Evolutionary conservation across 2,888 invertebrate species (phyloP).

Genomic region (Ceramica pisi): DNA sequence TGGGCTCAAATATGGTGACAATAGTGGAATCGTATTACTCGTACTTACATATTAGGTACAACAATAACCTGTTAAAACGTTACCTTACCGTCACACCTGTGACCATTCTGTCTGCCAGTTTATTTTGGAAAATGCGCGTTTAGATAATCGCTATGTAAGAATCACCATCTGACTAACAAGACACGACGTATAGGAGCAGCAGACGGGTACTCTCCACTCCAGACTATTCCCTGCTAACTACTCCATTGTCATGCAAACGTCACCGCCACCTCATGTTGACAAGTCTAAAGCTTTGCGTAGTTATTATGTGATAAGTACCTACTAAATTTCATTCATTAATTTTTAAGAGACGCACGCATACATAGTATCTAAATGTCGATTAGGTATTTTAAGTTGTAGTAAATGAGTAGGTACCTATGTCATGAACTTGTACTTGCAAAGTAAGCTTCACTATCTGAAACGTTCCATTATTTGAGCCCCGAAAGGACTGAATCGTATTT

Average conservation of each 20-base stretch:
- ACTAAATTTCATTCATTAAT: slow-evolving; percentile 17
- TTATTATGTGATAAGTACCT: not conserved
- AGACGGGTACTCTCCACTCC: not conserved
- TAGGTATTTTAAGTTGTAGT: too few relatives aligned
- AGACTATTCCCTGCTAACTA: slow-evolving; percentile 20
- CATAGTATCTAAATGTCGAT: too few relatives aligned
- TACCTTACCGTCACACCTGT: not conserved
- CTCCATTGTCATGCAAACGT: slow-evolving; percentile 37
- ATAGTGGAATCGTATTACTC: slow-evolving; percentile 3
- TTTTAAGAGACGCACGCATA: not conserved
- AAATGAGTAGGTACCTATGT: too few relatives aligned
- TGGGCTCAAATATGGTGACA: slow-evolving; percentile 5
- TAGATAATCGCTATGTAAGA: not conserved
- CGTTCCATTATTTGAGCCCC: too few relatives aligned
- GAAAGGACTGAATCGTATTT: too few relatives aligned
- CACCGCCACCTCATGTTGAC: slow-evolving; percentile 15
- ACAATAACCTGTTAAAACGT: not conserved
- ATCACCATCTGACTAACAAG: too few relatives aligned
- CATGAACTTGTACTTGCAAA: not conserved
- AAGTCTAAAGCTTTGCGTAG: slow-evolving; percentile 14
- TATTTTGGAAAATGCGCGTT: too few relatives aligned
- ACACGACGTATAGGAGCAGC: not conserved
- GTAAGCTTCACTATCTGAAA: not conserved
- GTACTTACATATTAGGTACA: not conserved
- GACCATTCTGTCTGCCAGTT: too few relatives aligned